Evolutionary conservation across 2,888 invertebrate genomes (phyloP), one percentile per base, ranked within the genome.

Genomic region (Spatulosminthurus flaviceps): DNA sequence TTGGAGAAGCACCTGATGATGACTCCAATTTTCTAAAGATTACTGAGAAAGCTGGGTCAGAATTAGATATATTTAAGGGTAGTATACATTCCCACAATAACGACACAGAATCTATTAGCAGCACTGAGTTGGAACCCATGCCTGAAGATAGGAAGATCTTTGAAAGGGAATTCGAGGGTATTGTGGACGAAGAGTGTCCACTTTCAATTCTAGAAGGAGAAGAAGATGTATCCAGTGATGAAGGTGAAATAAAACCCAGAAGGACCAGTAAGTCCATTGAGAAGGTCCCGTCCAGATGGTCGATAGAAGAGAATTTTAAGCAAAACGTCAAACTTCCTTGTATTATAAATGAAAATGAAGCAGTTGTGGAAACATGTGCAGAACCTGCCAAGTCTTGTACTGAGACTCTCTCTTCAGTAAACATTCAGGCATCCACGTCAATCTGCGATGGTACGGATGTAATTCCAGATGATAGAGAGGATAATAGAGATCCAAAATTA

Each of bases 61-160:
- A 51, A 19, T n/a, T 51, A 1, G 51, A 51, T 51, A 19, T 19
- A 11, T 19, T 51, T 19, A 19, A 19, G 51, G 7, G 16, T 51
- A 51, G 7, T 51, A 51, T 19, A 19, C 51, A n/a, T 51, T 19
- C n/a, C n/a, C 51, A 51, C n/a, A 19, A 51, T n/a, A 70, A 29
- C 42, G 70, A 70, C 28, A 42, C 41, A 11, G 70, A 70, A 41
- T 70, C 70, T 34, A 41, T 70, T 16, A 70, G 70, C 42, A 70
- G 70, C 13, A 42, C 70, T 1, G 70, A 70, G 42, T 21, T 70
- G 5, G 70, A 70, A 34, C 41, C 24, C 7, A 64, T 64, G 26
- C 26, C 24, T 7, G 70, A 70, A 7, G 29, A 34, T n/a, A 29
- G 70, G 22, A 70, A 70, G 13, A 13, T 21, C 21, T 42, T 5